Base-by-base conservation (phyloP, 2,113 vertebrate genomes). In the Pomatorhinus ruficollis region DNA sequence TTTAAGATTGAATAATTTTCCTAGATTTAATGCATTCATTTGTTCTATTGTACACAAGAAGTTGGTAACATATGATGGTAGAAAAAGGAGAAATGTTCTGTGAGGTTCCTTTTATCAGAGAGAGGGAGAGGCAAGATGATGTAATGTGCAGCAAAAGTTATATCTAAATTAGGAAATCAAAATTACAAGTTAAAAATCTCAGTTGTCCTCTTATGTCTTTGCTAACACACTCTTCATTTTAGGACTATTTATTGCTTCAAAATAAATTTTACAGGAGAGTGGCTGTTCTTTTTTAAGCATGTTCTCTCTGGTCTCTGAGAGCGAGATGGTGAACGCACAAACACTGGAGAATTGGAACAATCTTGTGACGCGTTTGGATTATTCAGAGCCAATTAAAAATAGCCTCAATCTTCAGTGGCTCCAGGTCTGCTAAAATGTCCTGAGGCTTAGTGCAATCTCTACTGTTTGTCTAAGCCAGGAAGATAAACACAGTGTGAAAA, bases 381-480 rank as follows among this genome's bases (percentile, higher is more conserved):
- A 88, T 52, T 60, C 68, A 27, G 25, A 92, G 85, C 45, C 68
- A 91, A 91, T 90, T 96, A 94, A 90, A 96, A 96, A 96, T 95
- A 95, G 71, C 76, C 52, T 93, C 75, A 47, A 52, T 90, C 56
- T 83, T 83, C 89, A 77, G 88, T 96, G 85, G 71, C 85, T 96
- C 66, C 56, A 63, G 72, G 83, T 93, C 63, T 80, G 24, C 64
- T 83, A 47, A 92, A 95, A 72, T 21, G 31, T 74, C 92, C 39
- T 28, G 30, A 83, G 71, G 70, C 56, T 88, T 94, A 95, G 74
- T 86, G 82, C 50, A 83, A 15, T 83, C 63, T 68, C 78, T 63
- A 20, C 78, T 87, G 79, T 92, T 95, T 88, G 75, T 31, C 75
- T 77, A 77, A 90, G 76, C 44, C 56, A 83, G 83, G 52, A 90